phyloP scores from a whole-genome alignment of 2,888 invertebrate species.

The Dasypolia templi region DNA sequence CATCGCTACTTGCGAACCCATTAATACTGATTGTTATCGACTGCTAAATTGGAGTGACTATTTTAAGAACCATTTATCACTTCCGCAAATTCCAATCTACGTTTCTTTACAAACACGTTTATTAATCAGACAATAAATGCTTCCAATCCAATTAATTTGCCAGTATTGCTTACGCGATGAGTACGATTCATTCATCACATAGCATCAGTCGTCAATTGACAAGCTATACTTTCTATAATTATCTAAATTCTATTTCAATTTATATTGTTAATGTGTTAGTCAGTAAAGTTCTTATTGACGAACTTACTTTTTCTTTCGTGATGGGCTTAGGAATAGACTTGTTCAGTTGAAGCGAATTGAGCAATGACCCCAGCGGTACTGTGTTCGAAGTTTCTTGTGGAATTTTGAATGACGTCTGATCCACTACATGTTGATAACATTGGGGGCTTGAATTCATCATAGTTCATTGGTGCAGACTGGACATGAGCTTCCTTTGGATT shows the following conservation, averaged over 20 bases:
- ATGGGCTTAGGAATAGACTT: slow-evolving; percentile 94
- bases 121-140: slow-evolving; percentile 33
- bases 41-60: slow-evolving; percentile 28
- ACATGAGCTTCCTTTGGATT: slow-evolving; percentile 70
- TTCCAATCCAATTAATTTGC: slow-evolving; percentile 44
- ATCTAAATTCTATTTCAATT: background rate
- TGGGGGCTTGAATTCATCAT: slow-evolving; percentile 73
- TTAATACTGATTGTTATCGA: slow-evolving; percentile 37
- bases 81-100: slow-evolving; percentile 36
- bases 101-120: slow-evolving; percentile 12
- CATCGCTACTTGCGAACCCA: background rate
- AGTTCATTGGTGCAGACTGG: slow-evolving; percentile 68
- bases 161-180: slow-evolving; percentile 5
- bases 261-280: background rate
- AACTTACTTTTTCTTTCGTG: slow-evolving; percentile 94
- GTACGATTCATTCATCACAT: slow-evolving; percentile 6
- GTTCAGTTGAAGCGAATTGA: slow-evolving; percentile 93
- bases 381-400: slow-evolving; percentile 72
- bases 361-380: slow-evolving; percentile 87
- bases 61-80: slow-evolving; percentile 30
- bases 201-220: background rate
- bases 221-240: background rate
- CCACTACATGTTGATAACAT: slow-evolving; percentile 79
- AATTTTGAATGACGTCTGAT: slow-evolving; percentile 72
- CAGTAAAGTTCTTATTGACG: slow-evolving; percentile 94